phyloP scores from a whole-genome alignment of 2,888 invertebrate genomes.

The Agrilus mali region DNA sequence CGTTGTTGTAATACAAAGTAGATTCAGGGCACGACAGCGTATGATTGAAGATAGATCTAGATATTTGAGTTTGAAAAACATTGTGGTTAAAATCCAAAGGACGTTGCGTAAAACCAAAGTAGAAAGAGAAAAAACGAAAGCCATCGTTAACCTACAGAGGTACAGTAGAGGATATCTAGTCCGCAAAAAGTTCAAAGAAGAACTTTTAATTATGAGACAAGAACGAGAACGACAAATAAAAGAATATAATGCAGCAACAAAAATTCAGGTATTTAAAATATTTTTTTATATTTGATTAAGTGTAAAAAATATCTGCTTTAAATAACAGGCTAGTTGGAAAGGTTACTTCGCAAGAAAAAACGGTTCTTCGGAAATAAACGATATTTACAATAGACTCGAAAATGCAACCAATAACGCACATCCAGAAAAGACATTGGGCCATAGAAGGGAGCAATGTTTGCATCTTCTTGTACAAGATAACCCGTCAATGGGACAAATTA shows the following conservation, averaged over 20 bases:
- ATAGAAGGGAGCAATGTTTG: constrained; percentile 26
- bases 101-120: constrained; percentile 35
- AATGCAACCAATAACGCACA: constrained; percentile 21
- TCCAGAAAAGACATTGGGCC: constrained; percentile 27
- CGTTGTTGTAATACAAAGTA: constrained; percentile 30
- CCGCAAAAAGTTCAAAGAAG: neutral
- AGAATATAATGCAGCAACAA: constrained; percentile 40
- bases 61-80: constrained; percentile 15
- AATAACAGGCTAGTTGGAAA: constrained; percentile 30
- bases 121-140: constrained; percentile 20
- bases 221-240: constrained; percentile 29
- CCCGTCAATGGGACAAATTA: constrained; percentile 27
- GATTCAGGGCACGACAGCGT: constrained; percentile 23
- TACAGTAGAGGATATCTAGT: constrained; percentile 3
- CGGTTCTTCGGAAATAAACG: constrained; percentile 17
- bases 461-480: constrained; percentile 22
- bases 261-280: constrained; percentile 44
- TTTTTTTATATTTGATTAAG: neutral
- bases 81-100: constrained; percentile 37
- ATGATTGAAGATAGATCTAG: constrained; percentile 10
- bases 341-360: constrained; percentile 26
- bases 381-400: constrained; percentile 24
- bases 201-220: constrained; percentile 18
- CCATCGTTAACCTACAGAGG: constrained; percentile 13
- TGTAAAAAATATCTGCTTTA: neutral